Conservation (phyloP, 2,888 invertebrate genomes). For the Thecophora atra region DNA sequence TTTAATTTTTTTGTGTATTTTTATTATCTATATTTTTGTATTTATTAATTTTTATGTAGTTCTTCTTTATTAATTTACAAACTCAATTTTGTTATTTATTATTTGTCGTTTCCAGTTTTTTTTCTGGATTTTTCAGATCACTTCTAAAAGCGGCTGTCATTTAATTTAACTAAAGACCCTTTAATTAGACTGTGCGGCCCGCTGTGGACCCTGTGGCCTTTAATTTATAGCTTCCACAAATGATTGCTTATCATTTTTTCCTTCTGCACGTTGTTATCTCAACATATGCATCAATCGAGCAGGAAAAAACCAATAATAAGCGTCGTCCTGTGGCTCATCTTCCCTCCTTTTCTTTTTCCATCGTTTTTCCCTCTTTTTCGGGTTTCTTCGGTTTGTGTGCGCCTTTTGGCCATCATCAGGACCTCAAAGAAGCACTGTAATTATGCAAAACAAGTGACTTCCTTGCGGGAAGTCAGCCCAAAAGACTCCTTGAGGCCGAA, state of each 20-base stretch:
- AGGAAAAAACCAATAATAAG: conserved; percentile 7
- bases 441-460: conserved; percentile 32
- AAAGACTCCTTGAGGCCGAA: not conserved
- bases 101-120: not conserved
- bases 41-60: too few species aligned
- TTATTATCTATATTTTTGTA: too few species aligned
- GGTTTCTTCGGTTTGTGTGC: not conserved
- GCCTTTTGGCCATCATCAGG: conserved; percentile 18
- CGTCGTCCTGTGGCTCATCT: conserved; percentile 11
- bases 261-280: conserved; percentile 20
- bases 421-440: conserved; percentile 22
- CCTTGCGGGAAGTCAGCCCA: not conserved
- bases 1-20: not conserved
- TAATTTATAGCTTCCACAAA: conserved; percentile 31
- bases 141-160: not conserved
- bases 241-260: conserved; percentile 29
- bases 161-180: not conserved
- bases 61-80: too few species aligned
- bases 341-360: not conserved
- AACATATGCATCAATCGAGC: conserved; percentile 26
- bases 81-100: too few species aligned
- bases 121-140: conserved; percentile 22
- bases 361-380: not conserved
- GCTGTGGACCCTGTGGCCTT: not conserved
- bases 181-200: conserved; percentile 12